Conservation (phyloP, 1,140 invertebrate genomes). For the Euglossa dilemma region DNA sequence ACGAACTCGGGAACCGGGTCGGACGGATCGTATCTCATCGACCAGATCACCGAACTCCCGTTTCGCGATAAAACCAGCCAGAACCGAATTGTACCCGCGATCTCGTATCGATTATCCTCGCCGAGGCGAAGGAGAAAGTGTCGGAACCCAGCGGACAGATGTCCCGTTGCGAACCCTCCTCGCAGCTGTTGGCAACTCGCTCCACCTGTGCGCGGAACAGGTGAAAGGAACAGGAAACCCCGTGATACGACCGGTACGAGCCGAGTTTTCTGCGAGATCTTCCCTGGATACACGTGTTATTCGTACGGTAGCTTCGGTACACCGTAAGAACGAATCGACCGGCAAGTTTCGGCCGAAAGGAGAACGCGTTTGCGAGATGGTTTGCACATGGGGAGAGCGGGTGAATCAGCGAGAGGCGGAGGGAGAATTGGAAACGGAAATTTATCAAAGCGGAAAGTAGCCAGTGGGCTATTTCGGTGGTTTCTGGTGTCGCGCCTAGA, state of each 20-base stretch:
- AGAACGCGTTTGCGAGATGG: not conserved
- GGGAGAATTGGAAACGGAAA: not conserved
- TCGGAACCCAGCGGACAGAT: not conserved
- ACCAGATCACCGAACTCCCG: no score
- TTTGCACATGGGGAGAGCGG: not conserved
- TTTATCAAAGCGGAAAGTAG: constrained; percentile 13
- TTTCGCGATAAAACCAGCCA: not conserved
- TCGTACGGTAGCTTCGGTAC: no score
- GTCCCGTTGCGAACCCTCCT: not conserved
- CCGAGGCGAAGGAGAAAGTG: not conserved
- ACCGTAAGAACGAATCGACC: not conserved
- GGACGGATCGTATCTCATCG: no score
- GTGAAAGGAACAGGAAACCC: constrained; percentile 13
- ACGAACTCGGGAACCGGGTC: no score
- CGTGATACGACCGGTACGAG: not conserved
- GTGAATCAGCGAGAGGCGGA: not conserved
- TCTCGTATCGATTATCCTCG: not conserved
- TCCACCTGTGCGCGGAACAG: constrained; percentile 17
- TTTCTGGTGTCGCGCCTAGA: not conserved
- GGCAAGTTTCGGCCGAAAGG: not conserved
- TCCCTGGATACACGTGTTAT: no score
- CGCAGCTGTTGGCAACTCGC: not conserved
- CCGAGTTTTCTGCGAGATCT: no score
- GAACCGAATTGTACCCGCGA: not conserved
- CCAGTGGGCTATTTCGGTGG: constrained; percentile 26